These are phyloP conservation scores for Onychomys torridus DNA, from an alignment of 2,797 vertebrate genomes.

Conservation along the genomic window DNA sequence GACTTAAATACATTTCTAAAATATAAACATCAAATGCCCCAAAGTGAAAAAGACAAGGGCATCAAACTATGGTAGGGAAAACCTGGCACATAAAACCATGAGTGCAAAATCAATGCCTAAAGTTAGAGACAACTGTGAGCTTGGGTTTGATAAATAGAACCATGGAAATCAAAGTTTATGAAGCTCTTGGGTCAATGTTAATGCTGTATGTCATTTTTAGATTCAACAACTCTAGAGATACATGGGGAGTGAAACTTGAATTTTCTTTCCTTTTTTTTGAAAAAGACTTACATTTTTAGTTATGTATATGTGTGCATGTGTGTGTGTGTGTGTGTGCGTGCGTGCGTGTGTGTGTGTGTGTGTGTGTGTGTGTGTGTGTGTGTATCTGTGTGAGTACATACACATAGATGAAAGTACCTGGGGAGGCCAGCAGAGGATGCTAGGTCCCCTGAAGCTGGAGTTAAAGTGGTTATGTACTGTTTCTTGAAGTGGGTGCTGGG, in stretches of 20 bases:
- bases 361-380: not conserved
- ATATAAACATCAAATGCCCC: not conserved
- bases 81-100: constrained; percentile 5
- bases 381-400: not conserved
- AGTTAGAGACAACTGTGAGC: not conserved
- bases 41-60: constrained; percentile 33
- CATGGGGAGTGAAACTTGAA: not conserved
- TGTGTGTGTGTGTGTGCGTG: not conserved
- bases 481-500: not conserved
- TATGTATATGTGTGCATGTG: no score
- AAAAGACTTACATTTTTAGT: not conserved
- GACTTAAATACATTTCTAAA: not conserved
- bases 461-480: not conserved
- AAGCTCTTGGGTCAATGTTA: not conserved
- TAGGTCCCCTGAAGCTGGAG: not conserved
- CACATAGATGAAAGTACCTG: not conserved
- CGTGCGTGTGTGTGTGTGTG: no score
- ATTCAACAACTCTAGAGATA: not conserved
- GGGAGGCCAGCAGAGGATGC: not conserved
- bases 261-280: not conserved
- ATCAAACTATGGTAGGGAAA: constrained; percentile 26
- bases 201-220: constrained; percentile 1
- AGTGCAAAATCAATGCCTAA: not conserved
- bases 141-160: constrained; percentile 58
- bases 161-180: not conserved